A percentile compares a stretch with the other conserved stretches of the same genome.
These are phyloP conservation scores for Helicoverpa assulta DNA, from an alignment of 2,888 invertebrate species.

Conservation along the genomic window DNA sequence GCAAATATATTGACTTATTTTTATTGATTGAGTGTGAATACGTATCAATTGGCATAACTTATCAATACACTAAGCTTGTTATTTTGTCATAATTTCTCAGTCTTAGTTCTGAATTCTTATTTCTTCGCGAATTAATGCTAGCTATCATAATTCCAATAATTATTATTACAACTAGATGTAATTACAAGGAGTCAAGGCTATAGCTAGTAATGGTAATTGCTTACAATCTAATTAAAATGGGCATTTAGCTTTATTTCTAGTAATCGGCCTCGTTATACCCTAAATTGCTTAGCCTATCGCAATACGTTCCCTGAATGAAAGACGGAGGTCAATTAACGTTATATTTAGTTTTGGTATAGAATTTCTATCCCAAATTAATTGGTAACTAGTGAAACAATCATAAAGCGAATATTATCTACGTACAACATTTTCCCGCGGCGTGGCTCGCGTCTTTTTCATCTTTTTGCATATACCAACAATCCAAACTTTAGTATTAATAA, in stretches of 20 bases:
- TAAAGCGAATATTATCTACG: neutral
- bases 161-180: conserved; percentile 10
- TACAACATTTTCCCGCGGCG: neutral
- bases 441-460: too few relatives aligned
- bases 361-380: neutral
- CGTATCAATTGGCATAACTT: too few relatives aligned
- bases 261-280: conserved; percentile 3
- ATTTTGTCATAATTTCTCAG: too few relatives aligned
- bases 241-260: conserved; percentile 26
- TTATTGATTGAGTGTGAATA: too few relatives aligned
- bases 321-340: conserved; percentile 19
- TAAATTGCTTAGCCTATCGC: conserved; percentile 16
- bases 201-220: conserved; percentile 24
- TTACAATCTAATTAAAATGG: conserved; percentile 30
- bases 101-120: neutral
- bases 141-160: conserved; percentile 8
- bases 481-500: too few relatives aligned
- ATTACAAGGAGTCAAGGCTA: conserved; percentile 11
- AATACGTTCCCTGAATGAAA: conserved; percentile 18
- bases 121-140: conserved; percentile 7
- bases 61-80: too few relatives aligned
- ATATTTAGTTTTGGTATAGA: neutral
- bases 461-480: too few relatives aligned
- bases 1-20: too few relatives aligned
- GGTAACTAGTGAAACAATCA: too few relatives aligned